Evolutionary conservation across 2,113 vertebrate species (phyloP).

Genomic region (Todiramphus saurophagus): DNA sequence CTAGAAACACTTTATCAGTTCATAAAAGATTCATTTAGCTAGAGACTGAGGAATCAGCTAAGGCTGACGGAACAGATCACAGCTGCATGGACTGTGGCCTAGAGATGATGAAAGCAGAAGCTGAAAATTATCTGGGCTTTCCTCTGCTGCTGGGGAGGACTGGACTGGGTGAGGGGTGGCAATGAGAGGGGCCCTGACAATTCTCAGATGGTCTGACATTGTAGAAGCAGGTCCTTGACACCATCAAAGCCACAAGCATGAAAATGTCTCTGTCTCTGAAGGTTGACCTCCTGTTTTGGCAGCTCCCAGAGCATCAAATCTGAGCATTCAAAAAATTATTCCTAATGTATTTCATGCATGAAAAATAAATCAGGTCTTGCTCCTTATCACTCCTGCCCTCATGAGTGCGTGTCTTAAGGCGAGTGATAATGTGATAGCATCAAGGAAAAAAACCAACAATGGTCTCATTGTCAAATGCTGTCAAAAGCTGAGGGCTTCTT

Average conservation of each 20-base stretch:
- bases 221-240: background rate
- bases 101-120: background rate
- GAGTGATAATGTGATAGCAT: background rate
- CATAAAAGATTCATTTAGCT: background rate
- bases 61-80: background rate
- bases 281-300: background rate
- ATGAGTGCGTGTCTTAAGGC: fast-evolving
- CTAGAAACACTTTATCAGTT: background rate
- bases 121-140: background rate
- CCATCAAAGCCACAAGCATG: background rate
- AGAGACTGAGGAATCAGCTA: background rate
- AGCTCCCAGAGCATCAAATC: background rate
- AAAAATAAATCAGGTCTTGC: background rate
- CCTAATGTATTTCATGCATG: background rate
- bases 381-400: background rate
- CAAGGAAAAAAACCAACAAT: background rate
- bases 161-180: background rate
- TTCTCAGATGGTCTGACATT: background rate
- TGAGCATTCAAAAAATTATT: background rate
- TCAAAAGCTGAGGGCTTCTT: background rate
- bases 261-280: background rate
- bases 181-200: background rate
- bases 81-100: background rate
- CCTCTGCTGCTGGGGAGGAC: background rate
- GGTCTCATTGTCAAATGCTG: fast-evolving